Evolutionary conservation across 2,797 vertebrate species (phyloP).

Genomic region (Chromobotia macracanthus): DNA sequence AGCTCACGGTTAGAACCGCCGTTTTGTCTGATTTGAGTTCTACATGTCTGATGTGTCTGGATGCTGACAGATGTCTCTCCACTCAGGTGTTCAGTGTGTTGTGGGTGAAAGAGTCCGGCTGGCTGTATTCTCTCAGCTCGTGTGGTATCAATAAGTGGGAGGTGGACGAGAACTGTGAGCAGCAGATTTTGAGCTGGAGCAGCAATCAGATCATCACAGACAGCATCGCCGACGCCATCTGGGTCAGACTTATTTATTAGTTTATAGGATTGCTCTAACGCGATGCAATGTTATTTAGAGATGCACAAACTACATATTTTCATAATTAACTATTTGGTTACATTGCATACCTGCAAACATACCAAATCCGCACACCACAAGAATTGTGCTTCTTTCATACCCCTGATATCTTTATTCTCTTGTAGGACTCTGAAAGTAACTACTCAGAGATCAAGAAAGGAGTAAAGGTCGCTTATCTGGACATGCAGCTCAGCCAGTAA

Average conservation of each 20-base stretch:
- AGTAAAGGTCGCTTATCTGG: constrained; percentile 86
- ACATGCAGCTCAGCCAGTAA: constrained; percentile 90
- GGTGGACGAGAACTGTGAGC: constrained; percentile 84
- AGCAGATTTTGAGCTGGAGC: constrained; percentile 87
- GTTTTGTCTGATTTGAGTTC: neutral
- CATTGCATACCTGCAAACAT: neutral
- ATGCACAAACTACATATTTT: neutral
- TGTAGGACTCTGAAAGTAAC: constrained; percentile 92
- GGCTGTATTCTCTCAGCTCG: constrained; percentile 86
- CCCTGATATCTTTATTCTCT: neutral
- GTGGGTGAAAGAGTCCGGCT: constrained; percentile 78
- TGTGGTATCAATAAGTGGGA: constrained; percentile 89
- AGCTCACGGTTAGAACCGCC: constrained; percentile 79
- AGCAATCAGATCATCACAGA: constrained; percentile 80
- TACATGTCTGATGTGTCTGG: neutral
- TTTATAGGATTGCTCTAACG: too few relatives aligned
- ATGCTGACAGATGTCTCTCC: neutral
- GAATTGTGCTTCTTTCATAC: neutral
- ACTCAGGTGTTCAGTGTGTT: constrained; percentile 86
- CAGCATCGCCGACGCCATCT: constrained; percentile 88
- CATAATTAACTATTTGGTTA: too few relatives aligned
- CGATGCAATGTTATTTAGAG: too few relatives aligned
- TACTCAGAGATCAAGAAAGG: constrained; percentile 90
- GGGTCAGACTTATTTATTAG: constrained; percentile 78
- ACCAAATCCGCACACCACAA: too few relatives aligned